Evolutionary conservation across 2,888 invertebrate genomes (phyloP).

Genomic region (Agriopis aurantiaria): DNA sequence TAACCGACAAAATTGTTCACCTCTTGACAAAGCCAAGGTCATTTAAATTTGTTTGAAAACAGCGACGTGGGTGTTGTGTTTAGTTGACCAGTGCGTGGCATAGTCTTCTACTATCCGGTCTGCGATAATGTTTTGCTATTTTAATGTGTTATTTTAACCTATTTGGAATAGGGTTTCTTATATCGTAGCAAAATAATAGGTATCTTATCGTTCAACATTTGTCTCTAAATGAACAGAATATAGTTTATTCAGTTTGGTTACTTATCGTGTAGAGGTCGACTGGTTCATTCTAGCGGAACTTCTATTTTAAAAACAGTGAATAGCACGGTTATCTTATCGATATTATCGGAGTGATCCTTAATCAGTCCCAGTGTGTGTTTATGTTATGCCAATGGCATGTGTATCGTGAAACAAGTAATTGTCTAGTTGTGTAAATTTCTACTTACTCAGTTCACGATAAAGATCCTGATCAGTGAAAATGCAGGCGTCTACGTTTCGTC

Average conservation of each 20-base stretch:
- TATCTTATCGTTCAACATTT: background rate
- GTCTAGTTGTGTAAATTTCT: no score
- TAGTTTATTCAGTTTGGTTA: background rate
- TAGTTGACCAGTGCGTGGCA: background rate
- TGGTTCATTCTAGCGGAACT: background rate
- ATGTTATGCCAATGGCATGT: background rate
- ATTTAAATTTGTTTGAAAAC: slow-evolving; percentile 9
- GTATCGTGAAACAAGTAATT: no score
- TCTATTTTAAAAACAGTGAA: background rate
- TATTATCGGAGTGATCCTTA: background rate
- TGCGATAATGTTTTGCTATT: background rate
- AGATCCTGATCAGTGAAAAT: background rate
- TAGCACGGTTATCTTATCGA: background rate
- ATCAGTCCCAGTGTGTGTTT: background rate
- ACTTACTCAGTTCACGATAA: no score
- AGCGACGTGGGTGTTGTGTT: background rate
- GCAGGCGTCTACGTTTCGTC: background rate
- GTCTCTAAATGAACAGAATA: background rate
- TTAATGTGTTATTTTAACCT: background rate
- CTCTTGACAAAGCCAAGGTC: background rate
- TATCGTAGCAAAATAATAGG: background rate
- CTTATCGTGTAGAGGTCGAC: background rate
- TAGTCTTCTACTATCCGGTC: background rate
- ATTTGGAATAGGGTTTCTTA: no score
- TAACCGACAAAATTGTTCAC: background rate